Percentiles rank a stretch among this genome's conserved stretches.
phyloP scores from a whole-genome alignment of 1,140 invertebrate genomes.

The Geopemphigus sp. region DNA sequence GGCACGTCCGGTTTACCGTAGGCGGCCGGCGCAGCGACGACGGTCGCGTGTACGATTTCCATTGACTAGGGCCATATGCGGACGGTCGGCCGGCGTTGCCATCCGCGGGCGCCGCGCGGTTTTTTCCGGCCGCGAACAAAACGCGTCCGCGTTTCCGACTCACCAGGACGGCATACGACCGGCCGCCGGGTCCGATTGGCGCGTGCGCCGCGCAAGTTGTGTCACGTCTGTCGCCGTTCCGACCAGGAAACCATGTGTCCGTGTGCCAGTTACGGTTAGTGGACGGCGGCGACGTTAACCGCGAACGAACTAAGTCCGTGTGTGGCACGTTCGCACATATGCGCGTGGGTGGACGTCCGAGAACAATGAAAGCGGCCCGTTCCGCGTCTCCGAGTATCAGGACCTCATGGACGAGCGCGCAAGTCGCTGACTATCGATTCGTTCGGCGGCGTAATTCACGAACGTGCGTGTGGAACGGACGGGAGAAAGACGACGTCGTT shows the following conservation, averaged over 20 bases:
- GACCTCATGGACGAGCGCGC: too few species aligned
- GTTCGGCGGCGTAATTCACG: too few species aligned
- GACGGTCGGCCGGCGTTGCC: not conserved
- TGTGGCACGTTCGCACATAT: too few species aligned
- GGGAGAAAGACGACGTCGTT: too few species aligned
- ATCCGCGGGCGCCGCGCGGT: not conserved
- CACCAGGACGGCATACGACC: slow-evolving; percentile 2
- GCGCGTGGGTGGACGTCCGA: slow-evolving; percentile 43
- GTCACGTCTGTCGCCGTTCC: not conserved
- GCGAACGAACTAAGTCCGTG: not conserved
- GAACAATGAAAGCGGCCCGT: slow-evolving; percentile 43
- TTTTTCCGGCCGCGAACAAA: slow-evolving; percentile 45
- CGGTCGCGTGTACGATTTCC: slow-evolving; percentile 43
- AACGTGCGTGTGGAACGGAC: too few species aligned
- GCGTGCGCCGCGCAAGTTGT: slow-evolving; percentile 7
- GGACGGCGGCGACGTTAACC: not conserved
- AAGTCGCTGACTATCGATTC: too few species aligned
- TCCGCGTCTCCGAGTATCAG: not conserved
- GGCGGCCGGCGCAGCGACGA: too few species aligned
- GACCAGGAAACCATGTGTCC: slow-evolving; percentile 5
- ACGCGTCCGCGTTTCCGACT: slow-evolving; percentile 45
- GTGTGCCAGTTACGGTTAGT: not conserved
- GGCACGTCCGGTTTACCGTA: too few species aligned
- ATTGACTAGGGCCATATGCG: slow-evolving; percentile 23
- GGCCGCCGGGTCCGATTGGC: not conserved